These are phyloP conservation scores for Drosophila lini DNA, from an alignment of 1,140 invertebrate species.

Conservation along the genomic window DNA sequence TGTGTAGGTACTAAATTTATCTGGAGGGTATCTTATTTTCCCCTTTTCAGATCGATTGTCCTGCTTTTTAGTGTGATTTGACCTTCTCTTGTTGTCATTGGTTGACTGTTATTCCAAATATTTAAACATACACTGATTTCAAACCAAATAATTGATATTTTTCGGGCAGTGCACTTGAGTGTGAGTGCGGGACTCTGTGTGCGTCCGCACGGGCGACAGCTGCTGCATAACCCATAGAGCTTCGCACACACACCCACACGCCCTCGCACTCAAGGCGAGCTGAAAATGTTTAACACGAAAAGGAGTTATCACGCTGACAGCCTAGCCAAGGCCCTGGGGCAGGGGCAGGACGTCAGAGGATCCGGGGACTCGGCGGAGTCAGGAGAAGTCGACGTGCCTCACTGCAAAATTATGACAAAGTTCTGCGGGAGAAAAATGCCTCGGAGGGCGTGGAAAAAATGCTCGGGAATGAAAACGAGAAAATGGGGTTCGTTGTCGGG, in stretches of 20 bases:
- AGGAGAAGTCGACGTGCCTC: constrained; percentile 49
- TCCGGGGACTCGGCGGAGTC: constrained; percentile 9
- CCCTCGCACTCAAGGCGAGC: constrained; percentile 53
- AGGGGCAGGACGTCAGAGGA: constrained; percentile 14
- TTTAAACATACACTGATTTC: too few relatives aligned
- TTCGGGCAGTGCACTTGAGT: constrained; percentile 40
- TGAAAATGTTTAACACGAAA: constrained; percentile 82
- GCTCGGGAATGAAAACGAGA: constrained; percentile 31
- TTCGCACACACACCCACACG: constrained; percentile 31
- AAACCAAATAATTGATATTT: background rate
- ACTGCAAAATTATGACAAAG: constrained; percentile 74
- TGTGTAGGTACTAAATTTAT: background rate
- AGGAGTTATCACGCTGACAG: constrained; percentile 80
- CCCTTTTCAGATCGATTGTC: background rate
- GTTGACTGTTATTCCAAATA: background rate
- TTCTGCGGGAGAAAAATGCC: constrained; percentile 66
- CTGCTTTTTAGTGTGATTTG: background rate
- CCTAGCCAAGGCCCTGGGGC: constrained; percentile 42
- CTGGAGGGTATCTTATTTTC: background rate
- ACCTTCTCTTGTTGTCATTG: background rate
- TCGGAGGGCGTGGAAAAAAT: constrained; percentile 32
- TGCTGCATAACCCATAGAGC: constrained; percentile 71
- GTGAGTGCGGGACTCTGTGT: constrained; percentile 22
- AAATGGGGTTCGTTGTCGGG: constrained; percentile 9
- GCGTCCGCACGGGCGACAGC: constrained; percentile 62